Conservation (phyloP, 1,140 invertebrate genomes). For the Trialeurodes vaporariorum region DNA sequence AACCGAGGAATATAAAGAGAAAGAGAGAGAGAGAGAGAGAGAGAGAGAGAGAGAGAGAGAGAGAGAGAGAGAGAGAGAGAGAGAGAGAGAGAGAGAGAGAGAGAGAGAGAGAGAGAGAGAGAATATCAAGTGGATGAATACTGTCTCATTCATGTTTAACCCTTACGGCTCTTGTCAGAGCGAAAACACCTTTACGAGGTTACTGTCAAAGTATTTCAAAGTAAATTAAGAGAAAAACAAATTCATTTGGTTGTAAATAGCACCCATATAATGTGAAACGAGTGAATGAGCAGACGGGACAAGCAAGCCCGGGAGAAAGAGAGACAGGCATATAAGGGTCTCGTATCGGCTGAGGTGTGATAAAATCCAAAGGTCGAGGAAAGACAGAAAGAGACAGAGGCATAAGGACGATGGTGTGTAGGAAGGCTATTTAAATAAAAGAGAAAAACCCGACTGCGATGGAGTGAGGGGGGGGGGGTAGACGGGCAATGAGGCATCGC, state of each 20-base stretch:
- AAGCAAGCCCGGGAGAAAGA: background rate
- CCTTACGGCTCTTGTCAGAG: background rate
- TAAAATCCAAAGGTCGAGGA: background rate
- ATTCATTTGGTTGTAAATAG: background rate
- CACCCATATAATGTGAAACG: background rate
- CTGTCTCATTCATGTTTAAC: background rate
- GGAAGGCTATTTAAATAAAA: background rate
- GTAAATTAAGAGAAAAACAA: background rate
- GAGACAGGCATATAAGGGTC: background rate
- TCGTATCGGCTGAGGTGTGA: background rate
- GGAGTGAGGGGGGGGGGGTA: too few species aligned
- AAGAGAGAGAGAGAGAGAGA: too few species aligned
- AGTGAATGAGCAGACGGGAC: background rate
- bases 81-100: too few species aligned
- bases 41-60: too few species aligned
- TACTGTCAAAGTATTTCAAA: background rate
- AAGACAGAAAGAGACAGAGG: background rate
- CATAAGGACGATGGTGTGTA: background rate
- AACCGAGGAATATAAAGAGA: too few species aligned
- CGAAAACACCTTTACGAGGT: background rate
- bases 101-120: too few species aligned
- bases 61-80: too few species aligned
- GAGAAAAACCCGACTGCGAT: background rate
- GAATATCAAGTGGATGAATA: too few species aligned
- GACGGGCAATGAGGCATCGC: too few species aligned